These are phyloP conservation scores for Chelon auratus DNA, from an alignment of 2,797 vertebrate genomes.

Conservation along the genomic window DNA sequence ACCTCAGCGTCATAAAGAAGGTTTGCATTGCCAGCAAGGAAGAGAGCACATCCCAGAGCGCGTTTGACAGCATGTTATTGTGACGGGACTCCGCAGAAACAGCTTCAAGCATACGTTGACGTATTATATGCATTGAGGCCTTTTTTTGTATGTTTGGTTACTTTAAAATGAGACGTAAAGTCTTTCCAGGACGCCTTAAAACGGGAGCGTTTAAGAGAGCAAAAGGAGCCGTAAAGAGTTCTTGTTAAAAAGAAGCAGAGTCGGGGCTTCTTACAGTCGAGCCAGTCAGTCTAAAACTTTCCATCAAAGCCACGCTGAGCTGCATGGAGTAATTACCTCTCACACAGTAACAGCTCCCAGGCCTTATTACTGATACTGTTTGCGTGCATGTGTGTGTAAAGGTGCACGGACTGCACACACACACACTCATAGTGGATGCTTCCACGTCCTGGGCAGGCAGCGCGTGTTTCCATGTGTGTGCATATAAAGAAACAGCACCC, in stretches of 20 bases:
- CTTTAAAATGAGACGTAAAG: conserved; percentile 21
- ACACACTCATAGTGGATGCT: conserved; percentile 29
- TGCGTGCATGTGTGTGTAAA: conserved; percentile 38
- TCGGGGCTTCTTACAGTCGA: conserved; percentile 63
- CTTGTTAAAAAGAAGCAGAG: conserved; percentile 69
- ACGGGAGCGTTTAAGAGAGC: conserved; percentile 54
- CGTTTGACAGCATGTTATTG: not conserved
- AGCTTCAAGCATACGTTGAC: not conserved
- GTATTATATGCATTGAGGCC: not conserved
- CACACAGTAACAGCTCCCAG: conserved; percentile 73
- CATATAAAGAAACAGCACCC: conserved; percentile 57
- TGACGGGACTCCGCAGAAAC: not conserved
- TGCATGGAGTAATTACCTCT: conserved; percentile 78
- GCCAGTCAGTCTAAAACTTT: conserved; percentile 80
- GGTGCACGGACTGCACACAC: conserved; percentile 33
- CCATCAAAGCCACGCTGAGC: conserved; percentile 75
- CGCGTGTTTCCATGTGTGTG: conserved; percentile 49
- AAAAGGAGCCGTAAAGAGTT: conserved; percentile 65
- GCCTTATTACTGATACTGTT: conserved; percentile 75
- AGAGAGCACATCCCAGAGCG: not conserved
- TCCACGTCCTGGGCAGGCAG: conserved; percentile 37
- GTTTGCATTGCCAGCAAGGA: conserved; percentile 25
- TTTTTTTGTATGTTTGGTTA: conserved; percentile 16
- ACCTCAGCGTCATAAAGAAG: conserved; percentile 65
- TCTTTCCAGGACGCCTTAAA: conserved; percentile 55